Evolutionary conservation across 2,113 vertebrate genomes (phyloP), one percentile per base, ranked within the genome.

Genomic region (Aspidoscelis tigris): DNA sequence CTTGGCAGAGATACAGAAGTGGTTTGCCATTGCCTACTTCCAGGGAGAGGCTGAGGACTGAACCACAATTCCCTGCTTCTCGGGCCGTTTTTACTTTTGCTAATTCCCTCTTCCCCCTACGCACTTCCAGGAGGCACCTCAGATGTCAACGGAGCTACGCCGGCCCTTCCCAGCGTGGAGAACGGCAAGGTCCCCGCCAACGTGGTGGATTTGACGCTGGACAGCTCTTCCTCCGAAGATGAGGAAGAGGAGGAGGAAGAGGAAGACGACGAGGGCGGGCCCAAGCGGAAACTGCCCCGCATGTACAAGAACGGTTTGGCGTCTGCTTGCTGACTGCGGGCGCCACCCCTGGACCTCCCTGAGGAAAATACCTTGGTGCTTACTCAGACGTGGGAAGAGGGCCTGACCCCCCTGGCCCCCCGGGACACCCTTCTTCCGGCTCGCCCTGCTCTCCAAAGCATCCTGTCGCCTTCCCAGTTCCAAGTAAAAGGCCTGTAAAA

Each of bases 181-280:
- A 97, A 97, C 0, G 98, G 97, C 77, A 98, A 98, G 86, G 96
- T 96, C 0, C 87, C 97, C 0, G 97, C 97, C 0, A 97, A 97
- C 0, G 98, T 99, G 39, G 98, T 99, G 91, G 98, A 99, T 95
- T 96, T 99, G 92, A 99, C 98, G 93, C 97, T 99, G 96, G 98
- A 99, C 95, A 98, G 98, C 95, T 98, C 97, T 0, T 99, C 98
- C 0, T 98, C 98, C 1, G 97, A 94, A 2, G 95, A 98, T 1
- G 98, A 99, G n/a, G 98, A 98, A 0, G 98, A 99, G 7, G 98
- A 96, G 0, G 96, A 99, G 82, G 98, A 98, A 0, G 98, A 99
- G 14, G 98, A 99, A 0, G 98, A 98, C 6, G 96, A 97, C 0
- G 97, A 97, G 0, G 97, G 97, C 75, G 98, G 97, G 85, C 97